Conservation (phyloP, 2,113 vertebrate species). For the Tragulus kanchil region DNA sequence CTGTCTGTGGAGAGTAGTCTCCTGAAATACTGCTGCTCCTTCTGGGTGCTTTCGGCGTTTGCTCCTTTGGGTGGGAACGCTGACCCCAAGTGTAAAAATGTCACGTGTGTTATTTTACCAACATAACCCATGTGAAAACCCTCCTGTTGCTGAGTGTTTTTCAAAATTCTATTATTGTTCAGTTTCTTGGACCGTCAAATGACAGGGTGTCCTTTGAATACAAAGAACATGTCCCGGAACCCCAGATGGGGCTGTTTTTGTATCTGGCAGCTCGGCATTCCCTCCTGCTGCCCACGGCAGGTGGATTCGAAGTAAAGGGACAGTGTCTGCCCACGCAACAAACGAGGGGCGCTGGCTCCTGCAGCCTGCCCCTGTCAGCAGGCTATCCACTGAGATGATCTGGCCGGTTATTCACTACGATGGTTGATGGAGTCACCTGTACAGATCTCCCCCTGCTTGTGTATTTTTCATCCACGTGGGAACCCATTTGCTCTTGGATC, state of each 20-base stretch:
- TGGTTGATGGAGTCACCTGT: background rate
- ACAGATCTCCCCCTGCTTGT: background rate
- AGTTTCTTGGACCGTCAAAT: background rate
- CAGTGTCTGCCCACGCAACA: background rate
- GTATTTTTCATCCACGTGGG: background rate
- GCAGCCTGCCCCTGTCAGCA: background rate
- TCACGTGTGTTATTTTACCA: background rate
- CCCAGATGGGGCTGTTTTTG: background rate
- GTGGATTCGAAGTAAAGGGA: background rate
- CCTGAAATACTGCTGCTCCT: too few relatives aligned
- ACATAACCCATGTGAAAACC: background rate
- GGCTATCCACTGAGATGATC: background rate
- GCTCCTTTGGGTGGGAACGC: background rate
- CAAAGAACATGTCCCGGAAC: background rate
- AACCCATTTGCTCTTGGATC: background rate
- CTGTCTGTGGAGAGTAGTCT: background rate
- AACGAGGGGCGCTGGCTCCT: background rate
- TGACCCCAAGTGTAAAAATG: background rate
- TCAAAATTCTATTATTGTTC: background rate
- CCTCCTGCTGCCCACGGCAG: background rate
- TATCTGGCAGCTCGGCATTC: rapidly evolving
- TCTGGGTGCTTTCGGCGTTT: background rate
- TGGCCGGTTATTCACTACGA: background rate
- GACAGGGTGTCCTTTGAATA: background rate
- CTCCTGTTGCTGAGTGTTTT: background rate